A percentile compares a stretch with the other conserved stretches of the same genome.
phyloP scores from a whole-genome alignment of 2,888 invertebrate species.

The Calliopum simillimum region DNA sequence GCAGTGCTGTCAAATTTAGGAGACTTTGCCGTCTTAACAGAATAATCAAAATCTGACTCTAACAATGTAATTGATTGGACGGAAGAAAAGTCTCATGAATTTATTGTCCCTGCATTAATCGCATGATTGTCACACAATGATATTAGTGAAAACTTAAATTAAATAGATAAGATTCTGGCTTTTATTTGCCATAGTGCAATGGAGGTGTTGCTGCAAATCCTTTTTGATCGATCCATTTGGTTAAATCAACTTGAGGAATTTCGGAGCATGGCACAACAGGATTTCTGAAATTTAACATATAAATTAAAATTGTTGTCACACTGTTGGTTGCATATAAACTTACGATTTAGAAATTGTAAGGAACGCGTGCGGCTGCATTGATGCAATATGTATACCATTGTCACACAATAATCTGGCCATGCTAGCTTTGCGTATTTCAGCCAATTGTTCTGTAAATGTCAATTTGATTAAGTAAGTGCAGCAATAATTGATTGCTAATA shows the following conservation, averaged over 20 bases:
- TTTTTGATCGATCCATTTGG: conserved; percentile 69
- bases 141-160: no score
- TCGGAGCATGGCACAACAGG: conserved; percentile 72
- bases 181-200: conserved; percentile 42
- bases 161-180: no score
- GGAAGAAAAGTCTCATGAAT: no score
- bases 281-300: conserved; percentile 70
- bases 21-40: no score
- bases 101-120: no score
- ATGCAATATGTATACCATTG: conserved; percentile 77
- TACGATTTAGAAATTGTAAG: conserved; percentile 73
- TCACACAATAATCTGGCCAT: conserved; percentile 85
- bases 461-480: neutral
- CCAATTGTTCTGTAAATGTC: conserved; percentile 73
- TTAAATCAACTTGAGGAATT: conserved; percentile 73
- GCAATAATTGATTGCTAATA: neutral
- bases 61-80: no score
- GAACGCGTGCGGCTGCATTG: conserved; percentile 78
- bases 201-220: conserved; percentile 45
- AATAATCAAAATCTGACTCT: no score
- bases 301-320: conserved; percentile 1
- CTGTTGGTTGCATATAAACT: conserved; percentile 51
- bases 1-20: no score
- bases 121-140: no score
- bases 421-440: conserved; percentile 80